Base-by-base conservation (phyloP, 2,888 invertebrate genomes). In the Nymphalis c-album region DNA sequence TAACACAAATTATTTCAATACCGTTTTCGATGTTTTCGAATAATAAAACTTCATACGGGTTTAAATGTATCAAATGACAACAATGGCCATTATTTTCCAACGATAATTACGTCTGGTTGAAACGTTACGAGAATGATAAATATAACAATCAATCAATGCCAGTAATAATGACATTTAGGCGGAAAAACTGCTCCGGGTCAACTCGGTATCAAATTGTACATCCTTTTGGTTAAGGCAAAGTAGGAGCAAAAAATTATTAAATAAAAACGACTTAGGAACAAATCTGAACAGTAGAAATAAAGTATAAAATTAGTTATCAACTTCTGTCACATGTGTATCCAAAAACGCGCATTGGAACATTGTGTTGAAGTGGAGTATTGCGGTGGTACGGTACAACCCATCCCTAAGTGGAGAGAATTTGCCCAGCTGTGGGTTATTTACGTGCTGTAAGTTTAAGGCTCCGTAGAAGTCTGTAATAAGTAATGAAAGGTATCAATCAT, bases 131-230 rank as follows among this genome's bases (percentile, higher is more conserved):
- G 75, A 71, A 79, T 80, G 79, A 85, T 83, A 85, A 83, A 86
- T 82, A 80, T 76, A 79, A 77, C 81, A 79, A 87, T 88, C 86
- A 83, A 86, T 88, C 88, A 87, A 81, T 84, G 86, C 77, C 85
- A 83, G 74, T 73, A 76, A 80, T 83, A 86, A 85, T 83, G 83
- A 81, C 84, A 83, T 86, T 86, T 86, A 80, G 82, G 80, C 75
- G 76, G 80, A 81, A 85, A 81, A 84, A 79, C 74, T 77, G 77
- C 76, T 71, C 59, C 75, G 77, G 82, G 82, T 81, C 80, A 81
- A 78, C 80, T 75, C 76, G 70, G 77, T 80, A 80, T 84, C 82
- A 81, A 83, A 85, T 83, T 82, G 80, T 65, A 67, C 69, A 69
- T 69, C 71, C 64, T 60, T 65, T 63, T 35, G 63, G 57, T 68